phyloP scores from a whole-genome alignment of 2,888 invertebrate genomes.

The Meta bourneti region DNA sequence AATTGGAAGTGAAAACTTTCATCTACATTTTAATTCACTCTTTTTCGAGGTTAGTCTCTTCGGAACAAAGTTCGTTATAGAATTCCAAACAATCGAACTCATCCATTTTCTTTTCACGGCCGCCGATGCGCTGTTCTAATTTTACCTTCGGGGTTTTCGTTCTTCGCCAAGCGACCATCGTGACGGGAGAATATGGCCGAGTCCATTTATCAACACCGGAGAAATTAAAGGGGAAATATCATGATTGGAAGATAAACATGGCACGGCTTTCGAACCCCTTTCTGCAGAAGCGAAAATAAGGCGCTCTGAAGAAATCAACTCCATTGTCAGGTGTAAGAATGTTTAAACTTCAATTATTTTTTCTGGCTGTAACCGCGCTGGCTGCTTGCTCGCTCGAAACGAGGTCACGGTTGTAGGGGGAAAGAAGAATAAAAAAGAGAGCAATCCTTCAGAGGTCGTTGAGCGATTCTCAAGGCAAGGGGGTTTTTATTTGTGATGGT shows the following conservation, averaged over 20 bases:
- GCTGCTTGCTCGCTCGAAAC: conserved; percentile 70
- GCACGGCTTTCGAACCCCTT: not conserved
- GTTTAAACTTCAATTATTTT: conserved; percentile 73
- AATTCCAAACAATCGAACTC: conserved; percentile 40
- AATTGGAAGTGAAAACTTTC: conserved; percentile 31
- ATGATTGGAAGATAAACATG: conserved; percentile 42
- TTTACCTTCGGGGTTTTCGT: conserved; percentile 38
- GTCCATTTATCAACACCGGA: conserved; percentile 44
- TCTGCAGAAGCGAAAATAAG: conserved; percentile 44
- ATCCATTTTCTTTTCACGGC: conserved; percentile 57
- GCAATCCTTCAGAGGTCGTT: conserved; percentile 68
- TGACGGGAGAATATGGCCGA: conserved; percentile 42
- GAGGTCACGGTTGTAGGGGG: conserved; percentile 70
- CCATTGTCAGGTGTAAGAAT: conserved; percentile 68
- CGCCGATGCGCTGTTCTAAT: conserved; percentile 50
- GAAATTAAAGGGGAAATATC: conserved; percentile 56
- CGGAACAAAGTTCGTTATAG: conserved; percentile 49
- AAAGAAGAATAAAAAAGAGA: conserved; percentile 41
- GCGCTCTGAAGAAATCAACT: conserved; percentile 36
- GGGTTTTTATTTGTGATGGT: conserved; percentile 29
- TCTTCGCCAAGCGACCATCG: conserved; percentile 40
- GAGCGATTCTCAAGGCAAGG: conserved; percentile 73
- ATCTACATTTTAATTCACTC: conserved; percentile 46
- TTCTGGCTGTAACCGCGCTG: conserved; percentile 60
- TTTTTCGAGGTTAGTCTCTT: conserved; percentile 44